phyloP scores from a whole-genome alignment of 2,113 vertebrate species.

The Trochalopteron elliotii region DNA sequence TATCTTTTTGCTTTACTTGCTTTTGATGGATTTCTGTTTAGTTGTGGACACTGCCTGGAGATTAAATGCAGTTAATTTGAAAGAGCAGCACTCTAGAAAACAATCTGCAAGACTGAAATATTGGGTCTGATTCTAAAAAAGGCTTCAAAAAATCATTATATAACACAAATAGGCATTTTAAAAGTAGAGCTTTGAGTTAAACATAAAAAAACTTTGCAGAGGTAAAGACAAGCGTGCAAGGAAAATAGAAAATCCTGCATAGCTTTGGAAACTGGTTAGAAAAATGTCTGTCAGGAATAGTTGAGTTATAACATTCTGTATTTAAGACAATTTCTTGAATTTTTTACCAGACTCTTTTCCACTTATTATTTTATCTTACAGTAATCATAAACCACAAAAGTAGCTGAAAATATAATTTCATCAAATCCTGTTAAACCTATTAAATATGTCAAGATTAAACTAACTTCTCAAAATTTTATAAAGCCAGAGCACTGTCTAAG shows the following conservation, averaged over 20 bases:
- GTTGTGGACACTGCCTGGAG: neutral
- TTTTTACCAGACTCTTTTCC: neutral
- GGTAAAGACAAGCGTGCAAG: neutral
- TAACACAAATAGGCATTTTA: neutral
- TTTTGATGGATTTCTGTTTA: neutral
- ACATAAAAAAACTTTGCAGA: neutral
- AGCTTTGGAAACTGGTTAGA: neutral
- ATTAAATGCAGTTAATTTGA: neutral
- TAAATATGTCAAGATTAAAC: neutral
- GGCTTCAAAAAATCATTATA: neutral
- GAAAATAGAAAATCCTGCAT: neutral
- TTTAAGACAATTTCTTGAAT: neutral
- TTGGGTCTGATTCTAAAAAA: neutral
- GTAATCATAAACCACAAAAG: neutral
- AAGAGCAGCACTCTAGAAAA: neutral
- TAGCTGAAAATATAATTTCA: neutral
- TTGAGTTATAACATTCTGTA: neutral
- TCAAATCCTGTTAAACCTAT: neutral
- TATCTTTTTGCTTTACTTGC: neutral
- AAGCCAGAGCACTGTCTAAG: neutral
- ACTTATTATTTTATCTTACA: neutral
- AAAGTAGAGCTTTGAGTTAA: neutral
- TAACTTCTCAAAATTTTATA: neutral
- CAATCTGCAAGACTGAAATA: neutral
- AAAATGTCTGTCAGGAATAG: neutral